phyloP scores from a whole-genome alignment of 2,888 invertebrate genomes.

The Rhimphoctona megacephalus region DNA sequence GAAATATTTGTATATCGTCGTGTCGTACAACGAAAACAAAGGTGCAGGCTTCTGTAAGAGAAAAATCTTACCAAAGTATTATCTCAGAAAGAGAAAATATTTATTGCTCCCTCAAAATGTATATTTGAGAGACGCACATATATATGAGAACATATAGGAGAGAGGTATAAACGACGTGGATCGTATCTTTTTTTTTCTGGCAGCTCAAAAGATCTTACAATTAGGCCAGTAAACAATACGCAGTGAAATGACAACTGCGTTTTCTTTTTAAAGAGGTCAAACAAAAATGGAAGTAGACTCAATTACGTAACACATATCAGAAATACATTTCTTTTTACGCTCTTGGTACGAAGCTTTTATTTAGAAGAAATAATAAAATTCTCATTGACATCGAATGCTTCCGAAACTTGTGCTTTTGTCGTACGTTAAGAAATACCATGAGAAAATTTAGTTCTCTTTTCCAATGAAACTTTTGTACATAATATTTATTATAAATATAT shows the following conservation, averaged over 20 bases:
- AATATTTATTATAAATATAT: conserved; percentile 12
- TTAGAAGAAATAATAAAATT: conserved; percentile 1
- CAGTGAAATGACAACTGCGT: background rate
- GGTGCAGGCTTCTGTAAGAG: conserved; percentile 28
- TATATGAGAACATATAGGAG: too few species aligned
- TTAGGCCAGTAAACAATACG: background rate
- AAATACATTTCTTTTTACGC: background rate
- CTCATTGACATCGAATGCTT: conserved; percentile 45
- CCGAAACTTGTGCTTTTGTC: conserved; percentile 20
- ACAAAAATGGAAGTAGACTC: background rate
- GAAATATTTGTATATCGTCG: conserved; percentile 66
- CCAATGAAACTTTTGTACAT: conserved; percentile 20
- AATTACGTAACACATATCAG: conserved; percentile 5
- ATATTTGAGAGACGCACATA: conserved; percentile 35
- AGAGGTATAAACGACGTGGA: conserved; percentile 19
- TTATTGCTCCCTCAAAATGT: conserved; percentile 25
- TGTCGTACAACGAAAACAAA: conserved; percentile 65
- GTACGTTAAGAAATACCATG: background rate
- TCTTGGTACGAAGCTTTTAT: background rate
- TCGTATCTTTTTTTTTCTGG: conserved; percentile 27
- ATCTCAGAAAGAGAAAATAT: conserved; percentile 38
- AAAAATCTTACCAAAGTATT: conserved; percentile 23
- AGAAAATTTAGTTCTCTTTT: conserved; percentile 16
- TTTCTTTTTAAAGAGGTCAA: background rate
- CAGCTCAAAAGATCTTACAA: background rate